A percentile compares a stretch with the other conserved stretches of the same genome.
Conservation (phyloP, 92 coral and sea anemone genomes). For the Isaurus tuberculatus region DNA sequence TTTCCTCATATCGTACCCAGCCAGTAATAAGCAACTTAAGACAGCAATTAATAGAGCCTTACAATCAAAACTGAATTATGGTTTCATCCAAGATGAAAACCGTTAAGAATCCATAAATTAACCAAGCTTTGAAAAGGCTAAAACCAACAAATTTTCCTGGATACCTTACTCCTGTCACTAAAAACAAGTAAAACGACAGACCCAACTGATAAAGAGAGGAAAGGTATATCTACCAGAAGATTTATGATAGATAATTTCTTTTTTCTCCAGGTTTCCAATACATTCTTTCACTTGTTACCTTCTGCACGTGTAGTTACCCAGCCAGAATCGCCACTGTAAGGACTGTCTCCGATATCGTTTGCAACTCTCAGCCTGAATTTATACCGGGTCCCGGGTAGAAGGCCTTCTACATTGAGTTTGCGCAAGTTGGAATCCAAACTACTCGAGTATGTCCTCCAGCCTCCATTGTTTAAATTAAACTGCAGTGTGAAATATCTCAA, state of each 20-base stretch:
- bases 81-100: too few species aligned
- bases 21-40: too few species aligned
- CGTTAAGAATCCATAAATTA: too few species aligned
- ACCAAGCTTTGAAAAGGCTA: too few species aligned
- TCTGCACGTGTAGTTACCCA: slow-evolving; percentile 74
- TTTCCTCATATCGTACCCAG: too few species aligned
- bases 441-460: slow-evolving; percentile 84
- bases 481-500: slow-evolving; percentile 88
- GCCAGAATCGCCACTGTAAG: slow-evolving; percentile 79
- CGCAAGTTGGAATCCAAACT: slow-evolving; percentile 63
- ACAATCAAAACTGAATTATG: too few species aligned
- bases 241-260: background rate
- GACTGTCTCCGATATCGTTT: slow-evolving; percentile 88
- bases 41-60: too few species aligned
- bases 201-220: too few species aligned
- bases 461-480: slow-evolving; percentile 65
- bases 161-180: too few species aligned
- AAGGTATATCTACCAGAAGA: too few species aligned
- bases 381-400: slow-evolving; percentile 79
- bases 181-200: too few species aligned
- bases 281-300: slow-evolving; percentile 51
- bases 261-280: background rate
- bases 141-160: too few species aligned
- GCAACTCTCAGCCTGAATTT: slow-evolving; percentile 90
- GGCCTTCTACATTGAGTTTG: slow-evolving; percentile 78